These are phyloP conservation scores for Hestina assimilis DNA, from an alignment of 1,140 invertebrate genomes.

Conservation along the genomic window DNA sequence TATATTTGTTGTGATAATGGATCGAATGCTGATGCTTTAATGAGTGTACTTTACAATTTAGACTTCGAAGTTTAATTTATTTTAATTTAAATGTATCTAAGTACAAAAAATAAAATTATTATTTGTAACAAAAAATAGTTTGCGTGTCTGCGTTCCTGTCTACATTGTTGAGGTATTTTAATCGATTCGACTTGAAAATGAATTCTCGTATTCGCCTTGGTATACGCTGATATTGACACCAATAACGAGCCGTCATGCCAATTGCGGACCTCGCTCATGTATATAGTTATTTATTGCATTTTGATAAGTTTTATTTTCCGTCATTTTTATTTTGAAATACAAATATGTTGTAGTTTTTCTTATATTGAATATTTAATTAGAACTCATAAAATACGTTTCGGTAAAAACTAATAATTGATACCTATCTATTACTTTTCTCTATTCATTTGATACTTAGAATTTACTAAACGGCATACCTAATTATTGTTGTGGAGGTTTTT, in stretches of 20 bases:
- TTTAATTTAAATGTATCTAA: not conserved
- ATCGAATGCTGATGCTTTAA: not conserved
- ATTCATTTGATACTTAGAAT: too few relatives aligned
- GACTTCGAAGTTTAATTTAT: too few relatives aligned
- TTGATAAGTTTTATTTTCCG: not conserved
- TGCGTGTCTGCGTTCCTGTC: constrained; percentile 30
- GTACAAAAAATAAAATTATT: constrained; percentile 7
- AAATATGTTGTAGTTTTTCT: too few relatives aligned
- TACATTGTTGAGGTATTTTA: constrained; percentile 41
- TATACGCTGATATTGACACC: constrained; percentile 45
- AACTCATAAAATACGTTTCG: too few relatives aligned
- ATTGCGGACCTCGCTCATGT: constrained; percentile 31
- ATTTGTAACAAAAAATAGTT: constrained; percentile 19
- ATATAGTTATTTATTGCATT: constrained; percentile 23
- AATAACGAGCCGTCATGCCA: constrained; percentile 38
- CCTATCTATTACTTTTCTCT: too few relatives aligned
- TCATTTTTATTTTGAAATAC: not conserved
- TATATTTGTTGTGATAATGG: constrained; percentile 9
- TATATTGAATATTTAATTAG: too few relatives aligned
- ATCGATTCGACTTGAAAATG: constrained; percentile 53
- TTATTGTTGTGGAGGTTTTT: too few relatives aligned
- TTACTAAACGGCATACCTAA: too few relatives aligned
- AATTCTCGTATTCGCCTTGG: constrained; percentile 40
- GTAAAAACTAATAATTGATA: too few relatives aligned
- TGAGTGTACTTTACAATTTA: not conserved